Conservation (phyloP, 2,797 vertebrate species). For the Brachyrhaphis roseni region DNA sequence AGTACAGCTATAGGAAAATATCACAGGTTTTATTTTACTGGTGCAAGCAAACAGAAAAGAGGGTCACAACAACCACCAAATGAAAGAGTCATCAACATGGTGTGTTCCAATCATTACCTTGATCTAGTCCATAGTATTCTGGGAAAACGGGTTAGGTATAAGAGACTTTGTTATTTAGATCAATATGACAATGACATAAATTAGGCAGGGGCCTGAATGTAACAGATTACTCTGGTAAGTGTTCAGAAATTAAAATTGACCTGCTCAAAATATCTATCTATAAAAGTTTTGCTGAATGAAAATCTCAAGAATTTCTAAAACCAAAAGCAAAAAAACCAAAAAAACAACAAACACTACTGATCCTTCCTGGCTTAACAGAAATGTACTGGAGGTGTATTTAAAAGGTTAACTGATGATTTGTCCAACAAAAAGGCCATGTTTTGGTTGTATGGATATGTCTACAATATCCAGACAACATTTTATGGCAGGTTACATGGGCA, state of each 20-base stretch:
- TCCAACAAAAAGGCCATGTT: slow-evolving; percentile 37
- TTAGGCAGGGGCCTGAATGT: slow-evolving; percentile 1
- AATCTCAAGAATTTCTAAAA: background rate
- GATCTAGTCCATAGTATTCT: slow-evolving; percentile 99
- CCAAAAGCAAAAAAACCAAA: background rate
- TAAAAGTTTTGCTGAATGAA: background rate
- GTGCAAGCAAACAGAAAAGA: slow-evolving; percentile 74
- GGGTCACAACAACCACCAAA: slow-evolving; percentile 73
- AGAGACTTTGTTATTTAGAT: slow-evolving; percentile 50
- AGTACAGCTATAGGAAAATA: slow-evolving; percentile 42
- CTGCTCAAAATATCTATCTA: background rate
- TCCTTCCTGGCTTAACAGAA: background rate
- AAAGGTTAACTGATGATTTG: slow-evolving; percentile 22
- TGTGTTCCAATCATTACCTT: slow-evolving; percentile 90
- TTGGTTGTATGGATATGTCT: slow-evolving; percentile 22
- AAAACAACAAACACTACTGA: background rate
- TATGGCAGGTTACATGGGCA: slow-evolving; percentile 27
- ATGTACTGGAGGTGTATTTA: background rate
- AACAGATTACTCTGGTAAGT: background rate
- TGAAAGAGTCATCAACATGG: slow-evolving; percentile 65
- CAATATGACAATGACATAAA: slow-evolving; percentile 16
- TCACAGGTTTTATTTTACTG: slow-evolving; percentile 35
- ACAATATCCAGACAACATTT: slow-evolving; percentile 39
- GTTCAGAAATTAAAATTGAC: background rate
- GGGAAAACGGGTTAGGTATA: slow-evolving; percentile 75